Evolutionary conservation across 2,888 invertebrate species (phyloP), one percentile per base, ranked within the genome.

Genomic region (Rotaria macrura): DNA sequence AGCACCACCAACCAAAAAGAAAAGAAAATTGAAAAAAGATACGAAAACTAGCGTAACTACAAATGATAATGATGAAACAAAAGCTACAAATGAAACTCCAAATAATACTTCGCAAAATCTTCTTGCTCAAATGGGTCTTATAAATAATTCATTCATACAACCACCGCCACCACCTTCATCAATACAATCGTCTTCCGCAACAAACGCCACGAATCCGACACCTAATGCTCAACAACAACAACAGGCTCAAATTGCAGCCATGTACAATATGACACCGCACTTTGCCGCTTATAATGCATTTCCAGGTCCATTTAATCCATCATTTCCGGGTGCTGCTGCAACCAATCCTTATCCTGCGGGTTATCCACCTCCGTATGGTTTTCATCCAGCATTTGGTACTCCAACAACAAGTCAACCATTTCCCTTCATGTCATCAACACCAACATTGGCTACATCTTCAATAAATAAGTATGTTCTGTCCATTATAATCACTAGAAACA

Each of bases 231-330:
- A 65, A 65, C 65, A 65, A 65, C 65, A 65, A 65, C 65, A 65
- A 65, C 65, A 65, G 9, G 65, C 65, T 65, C 65, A 65, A 65
- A 65, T 65, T 20, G 65, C 65, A 34, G 65, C 65, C 2, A 65
- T 65, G 65, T 65, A 65, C 34, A 65, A 65, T 34, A 79, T 79
- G 79, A n/a, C 79, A 43, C 79, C 79, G 14, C 79, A 79, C 43
- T 43, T 43, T n/a, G 40, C 9, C 23, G 7, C n/a, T 10, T 43
- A 40, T 43, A 43, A 40, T 43, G 6, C 79, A 43, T 79, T 43
- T 43, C 79, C 40, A 43, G 43, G 25, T 79, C 43, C 79, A 40
- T 79, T 79, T 14, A 79, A 79, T 79, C 79, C 79, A 43, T 40
- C 79, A 2, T 79, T 79, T 79, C 25, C 79, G 43, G 79, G 43